Conservation (phyloP, 2,113 vertebrate species). For the Pluvianellus socialis region DNA sequence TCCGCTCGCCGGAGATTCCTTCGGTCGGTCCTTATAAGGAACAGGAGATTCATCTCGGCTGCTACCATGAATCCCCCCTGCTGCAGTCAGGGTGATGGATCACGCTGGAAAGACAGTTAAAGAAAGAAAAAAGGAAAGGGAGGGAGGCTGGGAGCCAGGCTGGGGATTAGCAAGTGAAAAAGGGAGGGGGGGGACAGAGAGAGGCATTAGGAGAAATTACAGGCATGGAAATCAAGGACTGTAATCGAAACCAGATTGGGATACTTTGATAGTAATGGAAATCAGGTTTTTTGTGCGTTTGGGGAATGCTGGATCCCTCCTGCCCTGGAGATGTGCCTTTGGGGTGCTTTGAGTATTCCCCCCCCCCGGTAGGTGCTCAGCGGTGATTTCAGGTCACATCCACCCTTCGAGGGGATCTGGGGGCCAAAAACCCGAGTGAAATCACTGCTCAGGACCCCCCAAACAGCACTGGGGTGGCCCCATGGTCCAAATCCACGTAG, state of each 20-base stretch:
- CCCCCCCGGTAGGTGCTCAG: neutral
- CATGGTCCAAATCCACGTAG: rapidly evolving
- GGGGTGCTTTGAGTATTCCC: neutral
- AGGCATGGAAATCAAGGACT: neutral
- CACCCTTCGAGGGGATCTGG: rapidly evolving
- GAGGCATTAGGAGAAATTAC: neutral
- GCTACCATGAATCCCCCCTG: neutral
- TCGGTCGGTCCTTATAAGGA: conserved; percentile 24
- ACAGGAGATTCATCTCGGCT: neutral
- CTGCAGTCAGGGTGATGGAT: neutral
- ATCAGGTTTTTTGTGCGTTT: neutral
- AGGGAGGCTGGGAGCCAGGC: conserved; percentile 3
- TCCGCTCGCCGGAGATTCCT: neutral
- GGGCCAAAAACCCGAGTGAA: neutral
- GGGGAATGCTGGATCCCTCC: neutral
- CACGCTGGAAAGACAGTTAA: neutral
- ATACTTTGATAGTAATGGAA: neutral
- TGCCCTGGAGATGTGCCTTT: neutral
- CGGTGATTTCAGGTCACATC: rapidly evolving
- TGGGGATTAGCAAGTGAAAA: neutral
- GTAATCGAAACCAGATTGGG: conserved; percentile 51
- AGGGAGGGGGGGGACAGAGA: neutral
- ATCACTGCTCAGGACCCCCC: neutral
- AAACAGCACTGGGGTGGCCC: rapidly evolving
- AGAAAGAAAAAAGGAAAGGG: neutral